Evolutionary conservation across 2,797 vertebrate species (phyloP).

Genomic region (Leptodactylus fallax): DNA sequence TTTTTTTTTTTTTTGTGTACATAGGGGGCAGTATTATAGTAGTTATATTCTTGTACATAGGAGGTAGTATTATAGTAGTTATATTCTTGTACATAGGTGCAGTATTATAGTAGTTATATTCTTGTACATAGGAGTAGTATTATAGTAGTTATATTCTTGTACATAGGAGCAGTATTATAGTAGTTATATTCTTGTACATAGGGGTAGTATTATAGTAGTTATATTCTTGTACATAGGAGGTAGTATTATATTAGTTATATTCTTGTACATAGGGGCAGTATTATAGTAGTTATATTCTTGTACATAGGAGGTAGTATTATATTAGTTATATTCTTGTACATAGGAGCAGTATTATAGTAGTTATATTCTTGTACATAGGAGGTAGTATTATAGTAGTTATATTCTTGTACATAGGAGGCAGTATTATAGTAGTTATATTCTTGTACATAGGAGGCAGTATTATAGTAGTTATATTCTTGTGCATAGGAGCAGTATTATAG

Average conservation of each 20-base stretch:
- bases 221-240: background rate
- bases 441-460: conserved; percentile 1
- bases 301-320: conserved; percentile 3
- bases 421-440: conserved; percentile 25
- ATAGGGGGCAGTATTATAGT: background rate
- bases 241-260: background rate
- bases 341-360: background rate
- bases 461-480: conserved; percentile 4
- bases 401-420: background rate
- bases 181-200: conserved; percentile 14
- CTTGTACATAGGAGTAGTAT: conserved; percentile 6
- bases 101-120: conserved; percentile 17
- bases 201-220: conserved; percentile 24
- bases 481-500: conserved; percentile 2
- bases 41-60: background rate
- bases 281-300: conserved; percentile 18
- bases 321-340: conserved; percentile 9
- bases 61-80: background rate
- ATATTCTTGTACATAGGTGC: background rate
- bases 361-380: background rate
- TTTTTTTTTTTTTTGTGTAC: no score
- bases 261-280: background rate
- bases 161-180: conserved; percentile 9
- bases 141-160: conserved; percentile 18
- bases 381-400: conserved; percentile 19